Conservation (phyloP, 1,140 invertebrate genomes). For the Heliconius hermathena region DNA sequence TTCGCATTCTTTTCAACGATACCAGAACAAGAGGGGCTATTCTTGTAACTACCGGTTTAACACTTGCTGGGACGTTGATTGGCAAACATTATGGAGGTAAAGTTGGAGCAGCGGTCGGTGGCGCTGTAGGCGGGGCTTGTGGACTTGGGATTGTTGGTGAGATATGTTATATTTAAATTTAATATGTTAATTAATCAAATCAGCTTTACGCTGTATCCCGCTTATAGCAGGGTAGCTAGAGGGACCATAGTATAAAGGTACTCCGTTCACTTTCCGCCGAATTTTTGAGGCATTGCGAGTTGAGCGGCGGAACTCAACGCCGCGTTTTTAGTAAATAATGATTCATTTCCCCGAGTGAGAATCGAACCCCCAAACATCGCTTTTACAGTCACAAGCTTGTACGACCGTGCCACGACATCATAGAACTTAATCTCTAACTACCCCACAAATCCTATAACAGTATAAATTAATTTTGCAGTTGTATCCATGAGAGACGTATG, state of each 20-base stretch:
- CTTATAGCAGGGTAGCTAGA: too few species aligned
- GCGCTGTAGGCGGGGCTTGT: conserved; percentile 66
- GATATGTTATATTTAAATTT: neutral
- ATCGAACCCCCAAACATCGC: too few species aligned
- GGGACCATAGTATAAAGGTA: too few species aligned
- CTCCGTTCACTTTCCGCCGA: too few species aligned
- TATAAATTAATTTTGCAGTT: conserved; percentile 53
- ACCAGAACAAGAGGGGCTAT: conserved; percentile 50
- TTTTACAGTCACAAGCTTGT: too few species aligned
- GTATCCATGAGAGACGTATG: conserved; percentile 70
- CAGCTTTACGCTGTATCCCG: neutral
- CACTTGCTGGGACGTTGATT: conserved; percentile 63
- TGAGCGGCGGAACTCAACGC: too few species aligned
- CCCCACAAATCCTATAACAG: neutral
- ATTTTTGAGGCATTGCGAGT: too few species aligned
- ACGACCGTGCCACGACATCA: too few species aligned
- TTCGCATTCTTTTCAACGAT: conserved; percentile 61
- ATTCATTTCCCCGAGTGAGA: too few species aligned
- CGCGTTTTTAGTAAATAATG: too few species aligned
- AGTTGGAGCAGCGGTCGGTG: conserved; percentile 64
- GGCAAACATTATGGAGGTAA: conserved; percentile 69
- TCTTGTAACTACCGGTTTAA: conserved; percentile 63
- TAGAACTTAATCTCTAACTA: conserved; percentile 7
- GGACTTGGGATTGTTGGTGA: conserved; percentile 54
- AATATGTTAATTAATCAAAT: neutral